Conservation (phyloP, 2,113 vertebrate species). For the Chascanopsetta lugubris region DNA sequence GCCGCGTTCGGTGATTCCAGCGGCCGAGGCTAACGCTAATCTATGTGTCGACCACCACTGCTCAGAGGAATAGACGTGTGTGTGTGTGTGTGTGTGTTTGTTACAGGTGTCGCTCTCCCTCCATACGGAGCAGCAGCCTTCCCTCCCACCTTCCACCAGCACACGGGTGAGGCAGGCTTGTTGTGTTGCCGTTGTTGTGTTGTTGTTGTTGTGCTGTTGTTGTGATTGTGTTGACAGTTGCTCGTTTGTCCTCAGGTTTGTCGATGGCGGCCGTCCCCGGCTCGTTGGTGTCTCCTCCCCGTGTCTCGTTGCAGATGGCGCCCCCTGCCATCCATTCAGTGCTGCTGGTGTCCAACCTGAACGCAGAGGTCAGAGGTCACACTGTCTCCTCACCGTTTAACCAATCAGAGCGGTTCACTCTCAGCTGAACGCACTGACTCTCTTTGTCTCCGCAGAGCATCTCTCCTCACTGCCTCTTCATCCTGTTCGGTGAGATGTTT, state of each 20-base stretch:
- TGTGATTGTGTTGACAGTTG: conserved; percentile 1
- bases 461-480: conserved; percentile 63
- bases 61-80: too few relatives aligned
- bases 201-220: neutral
- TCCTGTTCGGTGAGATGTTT: conserved; percentile 60
- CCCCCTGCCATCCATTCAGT: conserved; percentile 54
- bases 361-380: conserved; percentile 66
- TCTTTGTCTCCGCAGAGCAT: conserved; percentile 52
- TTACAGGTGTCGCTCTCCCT: conserved; percentile 61
- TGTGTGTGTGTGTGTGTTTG: conserved; percentile 24
- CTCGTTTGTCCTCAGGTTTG: conserved; percentile 30
- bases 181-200: neutral
- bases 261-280: conserved; percentile 42
- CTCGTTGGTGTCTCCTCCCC: conserved; percentile 50
- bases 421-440: neutral
- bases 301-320: conserved; percentile 53
- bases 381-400: neutral
- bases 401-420: conserved; percentile 5
- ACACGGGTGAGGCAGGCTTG: conserved; percentile 44
- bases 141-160: conserved; percentile 55
- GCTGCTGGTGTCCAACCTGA: conserved; percentile 68
- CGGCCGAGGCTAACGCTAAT: neutral
- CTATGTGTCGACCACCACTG: conserved; percentile 8
- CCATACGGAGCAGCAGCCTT: conserved; percentile 58
- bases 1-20: conserved; percentile 41